Base-by-base conservation (phyloP, 2,797 vertebrate genomes). In the Gephyroberyx darwinii region DNA sequence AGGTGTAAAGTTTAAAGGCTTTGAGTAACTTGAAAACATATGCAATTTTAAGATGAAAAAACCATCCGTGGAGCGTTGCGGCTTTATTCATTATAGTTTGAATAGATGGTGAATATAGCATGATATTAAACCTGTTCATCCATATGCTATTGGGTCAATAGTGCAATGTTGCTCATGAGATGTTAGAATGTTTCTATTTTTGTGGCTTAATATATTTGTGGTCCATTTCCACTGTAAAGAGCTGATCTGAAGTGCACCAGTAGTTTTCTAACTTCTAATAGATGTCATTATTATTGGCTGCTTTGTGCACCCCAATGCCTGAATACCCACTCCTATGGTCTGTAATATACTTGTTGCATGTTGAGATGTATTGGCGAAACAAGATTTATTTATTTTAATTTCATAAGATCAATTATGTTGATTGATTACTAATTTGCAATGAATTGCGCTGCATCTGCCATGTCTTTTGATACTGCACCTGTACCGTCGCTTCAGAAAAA, bases 401-500 rank as follows among this genome's bases (percentile, higher is more conserved):
- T 48, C 19, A 31, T 35, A 20, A 8, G 12, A 76, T 68, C 63
- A n/a, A 16, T 54, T 1, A 26, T 51, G 9, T 48, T 48, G 3
- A 58, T 10, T 39, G 12, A 41, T 58, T 45, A 26, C 43, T 50
- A 35, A 17, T 8, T 39, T 35, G 59, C 16, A 33, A 5, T 30
- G 5, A 66, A n/a, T 56, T 31, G 62, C 68, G 47, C 20, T 71
- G 16, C 1, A 71, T 73, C 35, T 61, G 8, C 60, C 6, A 6
- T 74, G 48, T 68, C 1, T 75, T 84, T 79, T 80, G 37, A 73
- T 72, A 77, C 50, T 60, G 0, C 60, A 55, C 55, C 17, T 57
- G 62, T 80, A 60, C 61, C 73, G 73, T 75, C 81, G 75, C 75
- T 82, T 81, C 30, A 30, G 75, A 69, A 78, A 86, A 78, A 84